Base-by-base conservation (phyloP, 1,140 invertebrate species). In the Oryctes rhinoceros region DNA sequence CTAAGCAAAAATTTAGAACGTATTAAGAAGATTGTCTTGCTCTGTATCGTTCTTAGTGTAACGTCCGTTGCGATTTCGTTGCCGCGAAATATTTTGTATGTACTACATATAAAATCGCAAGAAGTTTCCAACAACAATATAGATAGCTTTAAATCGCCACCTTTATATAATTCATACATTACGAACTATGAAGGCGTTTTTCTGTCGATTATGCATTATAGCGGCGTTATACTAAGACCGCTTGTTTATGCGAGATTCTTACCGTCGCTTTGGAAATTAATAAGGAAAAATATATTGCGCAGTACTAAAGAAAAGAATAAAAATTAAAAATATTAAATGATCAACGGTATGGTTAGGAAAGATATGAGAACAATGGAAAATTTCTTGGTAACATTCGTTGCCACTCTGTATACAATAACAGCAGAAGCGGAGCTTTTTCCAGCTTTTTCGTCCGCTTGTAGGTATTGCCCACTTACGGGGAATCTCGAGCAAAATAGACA, bases 61-160 rank as follows among this genome's bases (percentile, higher is more conserved):
- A 48, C 83, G 10, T 86, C 84, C 80, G 59, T 85, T 37, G 11
- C 82, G 7, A 85, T 83, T 13, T 86, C 86, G 13, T 82, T 85
- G 79, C 86, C 86, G 80, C 80, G 85, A 78, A 82, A 84, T 76
- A 15, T 84, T 39, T 82, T 86, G 48, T 80, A 84, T 71, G 80
- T 85, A 10, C 78, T 84, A 30, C 81, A 85, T 71, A 81, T 83
- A 9, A 76, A 84, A 81, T 79, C 71, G 10, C 78, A 84, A 71
- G 37, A 79, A 59, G 80, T 83, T 49, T 49, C 39, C 39, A 77
- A 74, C 79, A 79, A 79, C 49, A 78, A 30, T 59, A 18, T 83
- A 74, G 80, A 81, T 35, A 83, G 77, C 79, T 86, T 84, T 78
- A 84, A 82, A 82, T 81, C 84, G 48, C 83, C 84, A 1, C 84